Evolutionary conservation across 2,797 vertebrate species (phyloP).

Genomic region (Arremon aurantiirostris): DNA sequence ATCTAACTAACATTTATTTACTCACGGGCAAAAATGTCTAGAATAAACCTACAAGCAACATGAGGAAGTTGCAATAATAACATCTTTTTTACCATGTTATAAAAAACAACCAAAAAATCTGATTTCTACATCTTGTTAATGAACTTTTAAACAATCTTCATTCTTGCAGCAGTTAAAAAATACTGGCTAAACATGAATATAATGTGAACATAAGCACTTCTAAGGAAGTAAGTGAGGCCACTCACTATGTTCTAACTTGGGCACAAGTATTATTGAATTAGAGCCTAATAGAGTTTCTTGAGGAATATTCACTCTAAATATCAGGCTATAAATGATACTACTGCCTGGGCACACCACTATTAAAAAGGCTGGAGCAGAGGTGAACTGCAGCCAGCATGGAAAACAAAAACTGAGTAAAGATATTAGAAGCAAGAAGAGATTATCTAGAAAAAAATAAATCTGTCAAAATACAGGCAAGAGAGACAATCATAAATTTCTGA

Average conservation of each 20-base stretch:
- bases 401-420: not conserved
- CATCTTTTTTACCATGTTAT: not conserved
- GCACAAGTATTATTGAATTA: not conserved
- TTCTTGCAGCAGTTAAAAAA: not conserved
- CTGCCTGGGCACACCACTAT: not conserved
- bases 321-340: not conserved
- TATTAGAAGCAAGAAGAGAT: not conserved
- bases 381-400: not conserved
- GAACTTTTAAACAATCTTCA: not conserved
- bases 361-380: not conserved
- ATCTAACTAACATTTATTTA: not conserved
- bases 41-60: not conserved
- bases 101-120: fast-evolving
- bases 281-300: not conserved
- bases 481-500: not conserved
- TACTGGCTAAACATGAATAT: not conserved
- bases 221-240: not conserved
- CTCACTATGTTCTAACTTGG: not conserved
- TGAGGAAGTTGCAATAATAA: not conserved
- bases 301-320: not conserved
- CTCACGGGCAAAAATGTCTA: not conserved
- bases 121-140: not conserved
- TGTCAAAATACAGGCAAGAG: not conserved
- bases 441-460: not conserved
- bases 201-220: not conserved